Conservation (phyloP, 2,113 vertebrate species). For the Cebidichthys violaceus region DNA sequence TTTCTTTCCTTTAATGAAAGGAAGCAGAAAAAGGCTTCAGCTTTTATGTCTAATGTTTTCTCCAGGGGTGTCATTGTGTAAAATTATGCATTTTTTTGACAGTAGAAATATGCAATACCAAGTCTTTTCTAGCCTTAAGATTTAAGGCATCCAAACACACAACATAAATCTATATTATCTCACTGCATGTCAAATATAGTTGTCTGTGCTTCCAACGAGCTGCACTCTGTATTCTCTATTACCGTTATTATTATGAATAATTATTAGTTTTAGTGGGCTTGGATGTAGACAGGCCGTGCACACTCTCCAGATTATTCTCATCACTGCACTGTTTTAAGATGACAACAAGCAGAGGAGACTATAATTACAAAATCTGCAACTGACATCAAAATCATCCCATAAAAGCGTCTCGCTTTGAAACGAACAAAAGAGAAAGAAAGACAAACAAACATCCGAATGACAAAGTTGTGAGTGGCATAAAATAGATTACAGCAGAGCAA, state of each 20-base stretch:
- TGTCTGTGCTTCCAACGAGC: background rate
- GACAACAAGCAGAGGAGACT: background rate
- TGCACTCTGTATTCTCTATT: background rate
- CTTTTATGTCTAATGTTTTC: conserved; percentile 23
- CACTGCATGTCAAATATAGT: background rate
- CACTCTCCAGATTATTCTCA: background rate
- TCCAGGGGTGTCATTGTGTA: conserved; percentile 11
- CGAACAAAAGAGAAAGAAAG: background rate
- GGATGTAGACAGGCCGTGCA: background rate
- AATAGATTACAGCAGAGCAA: conserved; percentile 26
- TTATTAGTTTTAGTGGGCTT: background rate
- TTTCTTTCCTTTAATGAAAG: conserved; percentile 16
- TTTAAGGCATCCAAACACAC: conserved; percentile 12
- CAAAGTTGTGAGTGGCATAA: background rate
- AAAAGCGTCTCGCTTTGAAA: conserved; percentile 11
- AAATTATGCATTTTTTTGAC: conserved; percentile 12
- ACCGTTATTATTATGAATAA: background rate
- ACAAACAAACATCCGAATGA: conserved; percentile 18
- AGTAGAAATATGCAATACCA: conserved; percentile 19
- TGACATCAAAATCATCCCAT: conserved; percentile 1
- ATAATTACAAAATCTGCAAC: background rate
- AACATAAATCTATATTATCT: background rate
- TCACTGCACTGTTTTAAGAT: background rate
- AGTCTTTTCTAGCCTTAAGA: background rate
- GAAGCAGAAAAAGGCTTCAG: conserved; percentile 8